Conservation (phyloP, 2,113 vertebrate species). For the Hyperopisus bebe region DNA sequence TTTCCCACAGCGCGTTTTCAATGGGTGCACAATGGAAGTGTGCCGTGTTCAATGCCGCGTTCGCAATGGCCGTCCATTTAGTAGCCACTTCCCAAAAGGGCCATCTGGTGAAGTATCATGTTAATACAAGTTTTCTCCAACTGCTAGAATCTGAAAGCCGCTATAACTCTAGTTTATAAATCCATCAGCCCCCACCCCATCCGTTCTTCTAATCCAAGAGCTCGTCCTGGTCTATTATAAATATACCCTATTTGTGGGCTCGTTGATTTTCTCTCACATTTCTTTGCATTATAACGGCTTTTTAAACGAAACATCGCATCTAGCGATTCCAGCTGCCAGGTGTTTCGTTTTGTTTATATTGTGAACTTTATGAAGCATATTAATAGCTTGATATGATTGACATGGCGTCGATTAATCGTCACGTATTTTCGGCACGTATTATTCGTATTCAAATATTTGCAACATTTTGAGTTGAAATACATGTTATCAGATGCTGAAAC, state of each 20-base stretch:
- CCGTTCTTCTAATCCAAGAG: background rate
- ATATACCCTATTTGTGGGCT: background rate
- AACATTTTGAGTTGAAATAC: background rate
- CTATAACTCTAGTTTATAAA: conserved; percentile 1
- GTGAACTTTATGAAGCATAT: background rate
- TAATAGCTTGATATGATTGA: background rate
- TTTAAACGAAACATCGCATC: background rate
- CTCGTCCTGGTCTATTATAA: background rate
- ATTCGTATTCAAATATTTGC: background rate
- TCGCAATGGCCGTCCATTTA: conserved; percentile 31
- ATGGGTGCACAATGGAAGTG: conserved; percentile 41
- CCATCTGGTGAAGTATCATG: conserved; percentile 27
- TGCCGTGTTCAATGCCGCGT: conserved; percentile 41
- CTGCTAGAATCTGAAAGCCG: conserved; percentile 14
- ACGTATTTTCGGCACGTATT: background rate
- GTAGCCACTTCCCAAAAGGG: conserved; percentile 27
- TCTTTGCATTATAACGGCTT: background rate
- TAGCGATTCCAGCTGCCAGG: background rate
- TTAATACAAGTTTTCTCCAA: conserved; percentile 21
- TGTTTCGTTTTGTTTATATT: background rate
- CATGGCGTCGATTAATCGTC: background rate
- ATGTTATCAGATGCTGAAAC: background rate
- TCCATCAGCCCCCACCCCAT: background rate
- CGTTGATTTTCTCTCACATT: background rate
- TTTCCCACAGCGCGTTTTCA: conserved; percentile 48